Evolutionary conservation across 2,797 vertebrate genomes (phyloP), one percentile per base, ranked within the genome.

Genomic region (Darevskia nairensis): DNA sequence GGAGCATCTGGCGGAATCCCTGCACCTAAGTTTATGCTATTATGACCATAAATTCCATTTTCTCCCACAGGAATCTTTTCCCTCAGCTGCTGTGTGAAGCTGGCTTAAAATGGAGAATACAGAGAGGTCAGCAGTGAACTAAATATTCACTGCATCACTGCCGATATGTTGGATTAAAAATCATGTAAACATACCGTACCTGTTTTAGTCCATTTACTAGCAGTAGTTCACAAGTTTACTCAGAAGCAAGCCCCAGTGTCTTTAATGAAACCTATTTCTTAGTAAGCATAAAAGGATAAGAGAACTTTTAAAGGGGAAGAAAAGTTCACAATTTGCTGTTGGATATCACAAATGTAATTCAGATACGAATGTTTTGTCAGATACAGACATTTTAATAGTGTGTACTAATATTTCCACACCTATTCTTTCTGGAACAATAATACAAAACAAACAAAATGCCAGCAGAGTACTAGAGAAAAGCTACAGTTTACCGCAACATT

Each of bases 111-210:
- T 35, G 23, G 50, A 75, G 27, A 50, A 23, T 46, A 50, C 68
- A 39, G 50, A n/a, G n/a, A 76, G 59, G 41, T 68, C 59, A 66
- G 72, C 19, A 50, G n/a, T 66, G 44, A 88, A 77, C 8, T 50
- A 68, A 87, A 50, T 68, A 59, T 19, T 29, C 21, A 79, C 46
- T 55, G 79, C 27, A 85, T 39, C 87, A 92, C 82, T 90, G 86
- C 2, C 4, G 92, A 90, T 50, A 86, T 82, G 6, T 85, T 21
- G 0, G 32, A 74, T 4, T 84, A 83, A 72, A 21, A 82, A 78
- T 71, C 19, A 79, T 61, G 6, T 44, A 69, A 79, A 29, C 64
- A 35, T 55, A 35, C 35, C 3, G 35, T 35, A 6, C 11, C 21
- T 8, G 69, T 32, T 15, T 71, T 72, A 41, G 66, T 41, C 50